phyloP scores from a whole-genome alignment of 2,888 invertebrate genomes.

The Plutella xylostella region DNA sequence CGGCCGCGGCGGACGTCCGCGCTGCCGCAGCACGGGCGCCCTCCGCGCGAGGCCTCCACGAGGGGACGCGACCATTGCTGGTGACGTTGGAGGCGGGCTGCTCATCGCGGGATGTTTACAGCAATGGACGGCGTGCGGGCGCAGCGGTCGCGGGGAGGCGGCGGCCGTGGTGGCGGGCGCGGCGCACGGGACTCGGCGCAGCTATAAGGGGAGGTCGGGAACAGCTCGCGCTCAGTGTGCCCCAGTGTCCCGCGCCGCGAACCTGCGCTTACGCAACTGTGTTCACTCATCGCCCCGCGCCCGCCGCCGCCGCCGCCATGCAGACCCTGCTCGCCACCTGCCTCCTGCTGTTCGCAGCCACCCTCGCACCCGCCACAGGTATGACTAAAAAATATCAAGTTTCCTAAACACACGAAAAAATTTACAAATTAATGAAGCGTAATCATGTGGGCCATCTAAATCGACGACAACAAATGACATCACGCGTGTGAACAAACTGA shows the following conservation, averaged over 20 bases:
- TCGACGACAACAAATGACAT: too few species aligned
- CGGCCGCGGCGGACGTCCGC: slow-evolving; percentile 30
- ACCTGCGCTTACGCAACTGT: slow-evolving; percentile 30
- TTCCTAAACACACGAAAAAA: too few species aligned
- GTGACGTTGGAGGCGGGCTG: background rate
- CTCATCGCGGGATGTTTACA: slow-evolving; percentile 4
- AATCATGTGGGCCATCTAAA: too few species aligned
- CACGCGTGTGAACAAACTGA: too few species aligned
- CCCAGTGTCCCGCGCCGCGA: slow-evolving; percentile 63
- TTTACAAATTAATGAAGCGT: too few species aligned
- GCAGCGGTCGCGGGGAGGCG: slow-evolving; percentile 29
- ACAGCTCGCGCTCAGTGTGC: slow-evolving; percentile 65
- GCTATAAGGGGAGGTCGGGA: slow-evolving; percentile 66
- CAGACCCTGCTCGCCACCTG: slow-evolving; percentile 66
- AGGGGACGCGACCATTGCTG: background rate
- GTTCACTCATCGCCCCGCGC: slow-evolving; percentile 17
- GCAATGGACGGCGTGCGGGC: slow-evolving; percentile 36
- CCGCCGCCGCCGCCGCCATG: slow-evolving; percentile 42
- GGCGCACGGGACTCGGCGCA: slow-evolving; percentile 55
- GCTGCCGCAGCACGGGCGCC: slow-evolving; percentile 10
- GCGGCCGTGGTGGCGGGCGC: slow-evolving; percentile 26
- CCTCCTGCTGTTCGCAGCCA: slow-evolving; percentile 64
- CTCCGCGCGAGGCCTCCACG: background rate
- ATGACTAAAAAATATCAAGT: slow-evolving; percentile 38
- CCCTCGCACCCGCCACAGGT: slow-evolving; percentile 67